Evolutionary conservation across 2,113 vertebrate species (phyloP).

Genomic region (Osmerus mordax): DNA sequence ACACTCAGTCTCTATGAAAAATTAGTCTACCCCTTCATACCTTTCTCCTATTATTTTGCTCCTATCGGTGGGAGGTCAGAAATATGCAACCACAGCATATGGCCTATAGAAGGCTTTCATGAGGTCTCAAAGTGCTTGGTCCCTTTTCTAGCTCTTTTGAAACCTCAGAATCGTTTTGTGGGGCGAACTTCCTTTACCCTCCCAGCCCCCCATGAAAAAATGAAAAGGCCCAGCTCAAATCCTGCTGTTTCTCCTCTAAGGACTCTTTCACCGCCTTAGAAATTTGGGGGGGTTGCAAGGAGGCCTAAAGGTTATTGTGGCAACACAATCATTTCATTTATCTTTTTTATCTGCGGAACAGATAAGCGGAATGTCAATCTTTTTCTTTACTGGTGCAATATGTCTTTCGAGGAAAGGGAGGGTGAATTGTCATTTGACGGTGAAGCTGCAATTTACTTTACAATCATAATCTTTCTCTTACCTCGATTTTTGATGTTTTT

Average conservation of each 20-base stretch:
- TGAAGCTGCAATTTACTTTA: background rate
- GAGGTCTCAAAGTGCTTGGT: background rate
- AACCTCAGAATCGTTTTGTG: background rate
- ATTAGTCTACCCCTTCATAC: background rate
- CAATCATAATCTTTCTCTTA: background rate
- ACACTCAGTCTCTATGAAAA: background rate
- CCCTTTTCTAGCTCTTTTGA: background rate
- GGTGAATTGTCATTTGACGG: background rate
- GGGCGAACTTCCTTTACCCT: background rate
- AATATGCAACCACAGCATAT: constrained; percentile 3
- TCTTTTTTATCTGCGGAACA: background rate
- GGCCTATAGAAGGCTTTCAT: constrained; percentile 4
- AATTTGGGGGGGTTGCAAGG: background rate
- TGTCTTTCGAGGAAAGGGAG: background rate
- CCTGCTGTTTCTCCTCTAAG: background rate
- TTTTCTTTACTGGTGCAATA: background rate
- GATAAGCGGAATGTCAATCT: constrained; percentile 4
- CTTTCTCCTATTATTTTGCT: constrained; percentile 6
- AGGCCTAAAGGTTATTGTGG: constrained; percentile 6
- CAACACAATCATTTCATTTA: background rate
- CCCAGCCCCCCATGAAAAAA: background rate
- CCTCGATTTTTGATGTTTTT: too few relatives aligned
- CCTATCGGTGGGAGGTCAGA: background rate
- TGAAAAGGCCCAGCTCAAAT: background rate
- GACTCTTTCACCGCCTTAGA: constrained; percentile 5